Percentiles rank a stretch among this genome's conserved stretches.
Conservation (phyloP, 2,113 vertebrate genomes). For the Gasterosteus nipponicus region DNA sequence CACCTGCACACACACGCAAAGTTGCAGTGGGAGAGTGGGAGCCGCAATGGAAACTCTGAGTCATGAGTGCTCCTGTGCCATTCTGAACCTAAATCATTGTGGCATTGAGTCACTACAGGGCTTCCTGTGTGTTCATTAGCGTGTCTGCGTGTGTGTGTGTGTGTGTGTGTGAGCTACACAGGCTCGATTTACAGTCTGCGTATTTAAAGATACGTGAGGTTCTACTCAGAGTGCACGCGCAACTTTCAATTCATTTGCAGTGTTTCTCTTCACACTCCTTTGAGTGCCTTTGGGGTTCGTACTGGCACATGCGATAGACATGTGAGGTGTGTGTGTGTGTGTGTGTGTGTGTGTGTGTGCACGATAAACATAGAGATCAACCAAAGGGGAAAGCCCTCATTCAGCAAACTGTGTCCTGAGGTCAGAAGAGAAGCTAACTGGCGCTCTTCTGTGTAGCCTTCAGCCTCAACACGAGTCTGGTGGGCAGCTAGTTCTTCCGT, state of each 20-base stretch:
- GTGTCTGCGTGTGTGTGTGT: slow-evolving; percentile 42
- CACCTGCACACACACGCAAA: slow-evolving; percentile 46
- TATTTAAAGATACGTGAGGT: slow-evolving; percentile 22
- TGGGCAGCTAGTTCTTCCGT: slow-evolving; percentile 62
- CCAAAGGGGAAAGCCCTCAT: slow-evolving; percentile 42
- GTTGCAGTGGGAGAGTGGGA: slow-evolving; percentile 63
- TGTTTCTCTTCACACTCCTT: too few species aligned
- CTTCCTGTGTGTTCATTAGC: slow-evolving; percentile 75
- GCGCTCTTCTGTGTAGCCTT: slow-evolving; percentile 31
- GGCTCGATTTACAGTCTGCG: slow-evolving; percentile 7
- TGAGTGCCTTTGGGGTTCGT: not conserved
- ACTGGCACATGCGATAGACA: not conserved
- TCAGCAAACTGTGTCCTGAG: slow-evolving; percentile 23
- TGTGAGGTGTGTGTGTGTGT: not conserved
- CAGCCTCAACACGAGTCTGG: slow-evolving; percentile 46
- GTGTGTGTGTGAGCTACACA: slow-evolving; percentile 1
- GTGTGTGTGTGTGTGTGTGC: not conserved
- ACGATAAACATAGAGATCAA: not conserved
- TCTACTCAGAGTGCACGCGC: slow-evolving; percentile 3
- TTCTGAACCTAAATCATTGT: slow-evolving; percentile 79
- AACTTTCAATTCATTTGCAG: too few species aligned
- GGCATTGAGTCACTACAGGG: slow-evolving; percentile 78
- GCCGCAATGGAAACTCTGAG: slow-evolving; percentile 81
- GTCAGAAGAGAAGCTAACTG: slow-evolving; percentile 29
- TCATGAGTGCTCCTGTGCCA: slow-evolving; percentile 73